A percentile compares a stretch with the other conserved stretches of the same genome.
phyloP scores from a whole-genome alignment of 2,797 vertebrate species.

The Myiotriccus ornatus region DNA sequence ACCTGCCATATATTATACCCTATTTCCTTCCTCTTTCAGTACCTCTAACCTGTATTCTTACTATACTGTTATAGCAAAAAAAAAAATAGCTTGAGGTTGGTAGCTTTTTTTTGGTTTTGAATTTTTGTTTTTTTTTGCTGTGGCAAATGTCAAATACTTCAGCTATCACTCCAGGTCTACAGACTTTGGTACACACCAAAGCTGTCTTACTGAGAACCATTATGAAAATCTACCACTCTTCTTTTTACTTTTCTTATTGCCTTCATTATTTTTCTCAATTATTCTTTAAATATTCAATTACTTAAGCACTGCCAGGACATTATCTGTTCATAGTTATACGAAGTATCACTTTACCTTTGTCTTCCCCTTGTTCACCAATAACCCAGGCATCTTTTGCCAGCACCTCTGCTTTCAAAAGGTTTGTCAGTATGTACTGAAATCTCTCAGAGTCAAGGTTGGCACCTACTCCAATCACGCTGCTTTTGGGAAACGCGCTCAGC shows the following conservation, averaged over 20 bases:
- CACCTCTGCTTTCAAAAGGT: slow-evolving; percentile 78
- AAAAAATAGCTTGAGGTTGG: background rate
- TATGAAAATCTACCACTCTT: background rate
- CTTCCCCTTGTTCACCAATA: slow-evolving; percentile 90
- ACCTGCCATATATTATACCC: background rate
- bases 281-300: background rate
- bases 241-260: background rate
- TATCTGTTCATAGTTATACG: background rate
- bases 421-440: slow-evolving; percentile 82
- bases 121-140: background rate
- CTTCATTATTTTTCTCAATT: background rate
- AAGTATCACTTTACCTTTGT: slow-evolving; percentile 81
- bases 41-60: background rate
- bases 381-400: slow-evolving; percentile 85
- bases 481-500: slow-evolving; percentile 86
- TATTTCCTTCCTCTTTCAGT: background rate
- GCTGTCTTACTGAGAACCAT: background rate
- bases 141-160: background rate
- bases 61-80: background rate
- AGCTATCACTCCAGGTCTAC: background rate
- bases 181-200: background rate
- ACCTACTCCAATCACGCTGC: slow-evolving; percentile 89
- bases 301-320: background rate
- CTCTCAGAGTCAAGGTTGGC: slow-evolving; percentile 92
- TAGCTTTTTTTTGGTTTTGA: background rate